Evolutionary conservation across 2,888 invertebrate species (phyloP), one percentile per base, ranked within the genome.

Genomic region (Heliconius sara): DNA sequence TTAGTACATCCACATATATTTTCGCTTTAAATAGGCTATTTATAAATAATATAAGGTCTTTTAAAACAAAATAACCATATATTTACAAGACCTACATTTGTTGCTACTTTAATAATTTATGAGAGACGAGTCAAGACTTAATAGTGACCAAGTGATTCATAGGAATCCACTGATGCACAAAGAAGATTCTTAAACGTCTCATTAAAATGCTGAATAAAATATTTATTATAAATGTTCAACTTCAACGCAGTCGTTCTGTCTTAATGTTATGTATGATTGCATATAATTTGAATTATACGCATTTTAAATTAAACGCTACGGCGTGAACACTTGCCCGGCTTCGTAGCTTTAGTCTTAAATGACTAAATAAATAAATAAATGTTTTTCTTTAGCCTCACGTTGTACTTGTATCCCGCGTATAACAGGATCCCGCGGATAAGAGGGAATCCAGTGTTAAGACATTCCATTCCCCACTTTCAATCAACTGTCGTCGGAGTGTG

Each of bases 201-300:
- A 77, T 81, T 76, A 81, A 76, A 76, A 81, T 81, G 70, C 52
- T 77, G 76, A 79, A 76, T 76, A 71, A 78, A 78, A 76, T 71
- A 66, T 76, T 52, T 71, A 66, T 76, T 52, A 71, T 60, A 71
- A 63, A 67, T 70, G 70, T 77, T 70, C 63, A 27, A 7, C 25
- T 77, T 70, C 43, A 27, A 12, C 25, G 43, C 74, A 68, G 65
- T 80, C 47, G 65, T 74, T 70, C 9, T 34, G 72, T 67, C 52
- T 73, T 34, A 22, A 34, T n/a, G 66, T 67, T 73, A 52, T n/a
- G 73, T 74, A 67, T 78, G 67, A 78, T 74, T 78, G 67, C 39
- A 73, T 78, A 43, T 65, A 71, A 77, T 78, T 78, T 74, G 16
- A 66, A 43, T 78, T 74, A 78, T 3, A 60, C 34, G 39, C 25